Evolutionary conservation across 1,140 invertebrate genomes (phyloP), one percentile per base, ranked within the genome.

Genomic region (Luehdorfia chinensis): DNA sequence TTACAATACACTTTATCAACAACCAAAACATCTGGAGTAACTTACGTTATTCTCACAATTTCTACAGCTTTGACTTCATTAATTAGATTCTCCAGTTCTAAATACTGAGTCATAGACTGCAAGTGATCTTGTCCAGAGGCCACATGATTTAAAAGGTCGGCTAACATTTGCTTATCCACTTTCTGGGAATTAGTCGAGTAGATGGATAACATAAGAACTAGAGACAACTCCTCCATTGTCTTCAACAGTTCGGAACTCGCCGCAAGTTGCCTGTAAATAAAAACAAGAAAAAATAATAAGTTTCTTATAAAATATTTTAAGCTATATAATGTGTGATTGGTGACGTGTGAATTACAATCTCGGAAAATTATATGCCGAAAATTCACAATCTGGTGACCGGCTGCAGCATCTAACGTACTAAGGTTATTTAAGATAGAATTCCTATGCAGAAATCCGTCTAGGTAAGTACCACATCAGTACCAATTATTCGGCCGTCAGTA

Each of bases 221-320:
- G 27, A 0, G 76, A 75, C 0, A 75, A 27, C 7, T 78, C 70
- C 32, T 84, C 78, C 25, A 66, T 59, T 0, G 66, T 50, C 32
- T 66, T 69, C 1, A 80, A 47, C 4, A 83, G 46, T n/a, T 80
- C 76, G 34, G 70, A 69, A 12, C 55, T 61, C 0, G 69, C 67
- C 37, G 68, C 57, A 12, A 83, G 41, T 18, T 78, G 69, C 16
- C 78, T 83, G 65, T 9, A 75, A 74, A 32, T 21, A 12, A 12
- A 14, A 37, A 37, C n/a, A n/a, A n/a, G n/a, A n/a, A n/a, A n/a
- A n/a, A n/a, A n/a, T n/a, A n/a, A n/a, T n/a, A n/a, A n/a, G n/a
- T n/a, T n/a, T n/a, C n/a, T n/a, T n/a, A n/a, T n/a, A n/a, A n/a
- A n/a, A n/a, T n/a, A n/a, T n/a, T n/a, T n/a, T n/a, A n/a, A n/a